Evolutionary conservation across 2,113 vertebrate species (phyloP).

Genomic region (Macquaria ambigua): DNA sequence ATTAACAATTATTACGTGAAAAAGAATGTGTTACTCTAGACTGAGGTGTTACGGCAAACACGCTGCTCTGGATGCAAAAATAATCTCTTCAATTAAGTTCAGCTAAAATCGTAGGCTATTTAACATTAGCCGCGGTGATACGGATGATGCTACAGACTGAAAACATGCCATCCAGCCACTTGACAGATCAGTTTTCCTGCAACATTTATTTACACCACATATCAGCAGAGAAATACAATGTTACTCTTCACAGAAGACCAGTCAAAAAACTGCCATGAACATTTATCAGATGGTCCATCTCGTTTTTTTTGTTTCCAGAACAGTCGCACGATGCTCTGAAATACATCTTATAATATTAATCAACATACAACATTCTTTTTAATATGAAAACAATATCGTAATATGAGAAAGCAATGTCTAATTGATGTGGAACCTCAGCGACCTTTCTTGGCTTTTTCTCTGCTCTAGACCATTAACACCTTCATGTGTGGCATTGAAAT

Average conservation of each 20-base stretch:
- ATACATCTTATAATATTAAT: background rate
- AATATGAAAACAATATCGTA: background rate
- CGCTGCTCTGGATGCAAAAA: background rate
- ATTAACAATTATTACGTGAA: too few species aligned
- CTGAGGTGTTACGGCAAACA: background rate
- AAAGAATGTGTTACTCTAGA: too few species aligned
- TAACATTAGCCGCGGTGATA: background rate
- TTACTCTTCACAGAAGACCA: conserved; percentile 74
- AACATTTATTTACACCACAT: conserved; percentile 75
- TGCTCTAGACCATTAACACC: background rate
- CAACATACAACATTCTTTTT: background rate
- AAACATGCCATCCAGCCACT: background rate
- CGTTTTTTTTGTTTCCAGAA: background rate
- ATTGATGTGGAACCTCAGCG: background rate
- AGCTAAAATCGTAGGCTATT: background rate
- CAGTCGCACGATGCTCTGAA: background rate
- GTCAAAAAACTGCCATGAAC: conserved; percentile 27
- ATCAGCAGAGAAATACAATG: conserved; percentile 56
- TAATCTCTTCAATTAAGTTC: background rate
- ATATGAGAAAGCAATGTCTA: background rate
- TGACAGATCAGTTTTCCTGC: conserved; percentile 21
- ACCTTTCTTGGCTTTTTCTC: background rate
- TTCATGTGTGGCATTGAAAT: background rate
- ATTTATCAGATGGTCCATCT: conserved; percentile 13
- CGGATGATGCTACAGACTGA: background rate